Evolutionary conservation across 2,888 invertebrate species (phyloP).

Genomic region (Trisateles emortualis): DNA sequence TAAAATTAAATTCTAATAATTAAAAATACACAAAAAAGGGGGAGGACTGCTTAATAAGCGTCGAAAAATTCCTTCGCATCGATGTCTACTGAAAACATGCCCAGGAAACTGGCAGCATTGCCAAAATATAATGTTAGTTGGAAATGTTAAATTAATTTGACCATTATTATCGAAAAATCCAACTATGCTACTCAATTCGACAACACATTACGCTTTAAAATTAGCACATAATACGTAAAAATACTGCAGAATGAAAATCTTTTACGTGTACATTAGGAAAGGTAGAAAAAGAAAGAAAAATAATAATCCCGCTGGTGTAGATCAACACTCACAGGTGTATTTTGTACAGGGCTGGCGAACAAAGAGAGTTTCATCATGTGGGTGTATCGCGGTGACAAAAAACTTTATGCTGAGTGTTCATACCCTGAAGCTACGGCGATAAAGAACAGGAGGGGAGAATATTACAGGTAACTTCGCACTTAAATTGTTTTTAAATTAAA

Average conservation of each 20-base stretch:
- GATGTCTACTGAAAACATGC: too few species aligned
- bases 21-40: too few species aligned
- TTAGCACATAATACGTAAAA: neutral
- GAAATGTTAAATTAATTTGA: too few species aligned
- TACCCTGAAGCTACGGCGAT: conserved; percentile 36
- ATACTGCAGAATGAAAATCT: too few species aligned
- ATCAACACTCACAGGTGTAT: conserved; percentile 9
- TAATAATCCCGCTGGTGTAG: neutral
- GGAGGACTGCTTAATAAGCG: too few species aligned
- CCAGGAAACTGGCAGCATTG: too few species aligned
- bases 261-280: neutral
- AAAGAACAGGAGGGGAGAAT: conserved; percentile 5
- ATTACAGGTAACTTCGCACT: conserved; percentile 42
- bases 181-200: too few species aligned
- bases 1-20: too few species aligned
- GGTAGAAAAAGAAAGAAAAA: neutral
- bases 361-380: conserved; percentile 46
- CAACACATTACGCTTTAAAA: too few species aligned
- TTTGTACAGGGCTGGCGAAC: conserved; percentile 45
- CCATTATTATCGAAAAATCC: too few species aligned
- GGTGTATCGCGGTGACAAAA: conserved; percentile 37
- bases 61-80: too few species aligned
- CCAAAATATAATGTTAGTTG: too few species aligned
- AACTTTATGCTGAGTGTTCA: conserved; percentile 50
- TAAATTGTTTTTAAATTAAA: conserved; percentile 11